Conservation (phyloP, 2,888 invertebrate genomes). For the Lochmaea capreae region DNA sequence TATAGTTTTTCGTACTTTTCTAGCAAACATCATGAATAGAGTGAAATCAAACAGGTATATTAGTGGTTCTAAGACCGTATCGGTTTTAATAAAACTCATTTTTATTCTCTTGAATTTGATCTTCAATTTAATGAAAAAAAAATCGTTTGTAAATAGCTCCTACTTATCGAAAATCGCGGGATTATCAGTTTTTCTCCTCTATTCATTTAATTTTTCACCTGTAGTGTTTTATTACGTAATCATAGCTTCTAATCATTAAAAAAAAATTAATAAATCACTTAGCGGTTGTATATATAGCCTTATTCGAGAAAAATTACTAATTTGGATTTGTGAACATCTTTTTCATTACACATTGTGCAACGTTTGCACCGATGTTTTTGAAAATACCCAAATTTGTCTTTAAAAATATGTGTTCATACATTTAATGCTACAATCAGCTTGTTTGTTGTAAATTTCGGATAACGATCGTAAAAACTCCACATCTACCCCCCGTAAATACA, state of each 20-base stretch:
- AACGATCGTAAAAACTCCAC: constrained; percentile 8
- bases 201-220: constrained; percentile 23
- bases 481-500: background rate
- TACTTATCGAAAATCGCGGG: constrained; percentile 5
- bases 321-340: constrained; percentile 14
- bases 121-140: background rate
- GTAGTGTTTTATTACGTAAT: constrained; percentile 12
- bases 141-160: constrained; percentile 10
- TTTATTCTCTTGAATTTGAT: constrained; percentile 22
- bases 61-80: constrained; percentile 50
- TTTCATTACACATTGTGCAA: constrained; percentile 15
- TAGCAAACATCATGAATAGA: constrained; percentile 52
- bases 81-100: constrained; percentile 45
- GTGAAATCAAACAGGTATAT: constrained; percentile 48
- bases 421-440: constrained; percentile 25
- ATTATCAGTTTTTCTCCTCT: constrained; percentile 13
- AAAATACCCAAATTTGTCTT: constrained; percentile 36
- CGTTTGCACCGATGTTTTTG: constrained; percentile 29
- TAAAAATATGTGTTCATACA: constrained; percentile 38
- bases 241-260: constrained; percentile 14
- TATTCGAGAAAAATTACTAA: constrained; percentile 17
- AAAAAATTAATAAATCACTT: constrained; percentile 12
- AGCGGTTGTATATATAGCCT: constrained; percentile 21
- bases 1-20: constrained; percentile 60
- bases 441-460: background rate